Evolutionary conservation across 2,888 invertebrate species (phyloP).

Genomic region (Athalia rosae): DNA sequence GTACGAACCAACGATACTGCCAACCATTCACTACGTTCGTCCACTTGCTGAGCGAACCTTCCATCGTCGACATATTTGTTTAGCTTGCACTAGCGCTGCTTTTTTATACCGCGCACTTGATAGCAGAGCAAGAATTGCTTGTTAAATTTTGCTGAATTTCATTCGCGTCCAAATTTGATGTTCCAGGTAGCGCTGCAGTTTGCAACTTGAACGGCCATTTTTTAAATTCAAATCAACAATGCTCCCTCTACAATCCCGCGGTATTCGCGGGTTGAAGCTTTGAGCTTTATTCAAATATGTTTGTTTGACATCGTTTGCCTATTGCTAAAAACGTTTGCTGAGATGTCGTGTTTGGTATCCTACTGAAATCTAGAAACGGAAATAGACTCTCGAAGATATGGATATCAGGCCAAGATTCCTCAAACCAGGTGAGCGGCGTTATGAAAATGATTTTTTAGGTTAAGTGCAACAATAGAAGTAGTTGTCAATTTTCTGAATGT

Average conservation of each 20-base stretch:
- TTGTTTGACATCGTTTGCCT: too few relatives aligned
- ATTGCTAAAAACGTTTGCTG: background rate
- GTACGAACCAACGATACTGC: constrained; percentile 99
- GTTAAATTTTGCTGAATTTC: background rate
- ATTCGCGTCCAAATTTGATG: background rate
- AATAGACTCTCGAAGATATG: background rate
- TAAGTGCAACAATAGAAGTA: too few relatives aligned
- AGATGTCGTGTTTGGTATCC: background rate
- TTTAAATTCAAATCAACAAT: too few relatives aligned
- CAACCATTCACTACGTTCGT: constrained; percentile 99
- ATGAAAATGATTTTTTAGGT: too few relatives aligned
- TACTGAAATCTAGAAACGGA: background rate
- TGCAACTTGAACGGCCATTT: too few relatives aligned
- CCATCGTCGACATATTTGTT: constrained; percentile 81
- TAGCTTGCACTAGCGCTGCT: constrained; percentile 10
- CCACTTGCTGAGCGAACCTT: constrained; percentile 97
- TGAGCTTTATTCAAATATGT: too few relatives aligned
- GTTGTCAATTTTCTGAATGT: too few relatives aligned
- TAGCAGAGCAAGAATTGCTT: background rate
- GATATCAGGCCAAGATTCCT: constrained; percentile 3
- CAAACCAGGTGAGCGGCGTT: background rate
- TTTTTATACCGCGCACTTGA: background rate
- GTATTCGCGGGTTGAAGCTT: too few relatives aligned
- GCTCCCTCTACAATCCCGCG: too few relatives aligned
- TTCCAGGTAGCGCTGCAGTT: background rate